Conservation (phyloP, 2,797 vertebrate species). For the Calcarius lapponicus region DNA sequence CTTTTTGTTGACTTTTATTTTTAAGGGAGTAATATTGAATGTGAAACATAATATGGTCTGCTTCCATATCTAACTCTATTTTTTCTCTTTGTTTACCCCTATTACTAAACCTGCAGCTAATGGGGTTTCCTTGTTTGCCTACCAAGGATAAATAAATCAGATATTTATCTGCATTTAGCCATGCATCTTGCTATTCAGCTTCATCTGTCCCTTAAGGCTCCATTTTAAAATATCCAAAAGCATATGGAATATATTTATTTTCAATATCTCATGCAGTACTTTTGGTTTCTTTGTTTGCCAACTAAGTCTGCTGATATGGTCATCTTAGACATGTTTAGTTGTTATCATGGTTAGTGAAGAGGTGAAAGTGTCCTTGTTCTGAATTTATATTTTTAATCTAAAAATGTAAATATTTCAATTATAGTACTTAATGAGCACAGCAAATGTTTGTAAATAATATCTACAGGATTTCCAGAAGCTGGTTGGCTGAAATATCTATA, state of each 20-base stretch:
- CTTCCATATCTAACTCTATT: background rate
- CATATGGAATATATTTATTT: background rate
- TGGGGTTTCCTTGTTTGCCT: background rate
- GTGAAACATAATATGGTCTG: background rate
- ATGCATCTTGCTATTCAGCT: background rate
- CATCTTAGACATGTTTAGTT: background rate
- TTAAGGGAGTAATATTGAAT: background rate
- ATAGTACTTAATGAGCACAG: background rate
- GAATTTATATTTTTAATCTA: background rate
- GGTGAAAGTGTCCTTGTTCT: background rate
- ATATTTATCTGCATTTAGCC: background rate
- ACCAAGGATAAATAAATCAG: background rate
- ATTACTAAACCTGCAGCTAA: background rate
- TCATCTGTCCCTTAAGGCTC: background rate
- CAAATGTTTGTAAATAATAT: background rate
- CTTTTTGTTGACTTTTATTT: background rate
- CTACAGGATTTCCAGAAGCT: background rate
- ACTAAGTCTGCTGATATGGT: background rate
- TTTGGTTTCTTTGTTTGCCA: conserved; percentile 7
- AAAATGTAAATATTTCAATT: conserved; percentile 4
- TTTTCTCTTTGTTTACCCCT: background rate
- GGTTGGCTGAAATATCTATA: background rate
- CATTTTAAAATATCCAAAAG: background rate
- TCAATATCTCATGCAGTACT: background rate
- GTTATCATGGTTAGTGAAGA: background rate